Conservation (phyloP, 2,888 invertebrate species). For the Mythimna impura region DNA sequence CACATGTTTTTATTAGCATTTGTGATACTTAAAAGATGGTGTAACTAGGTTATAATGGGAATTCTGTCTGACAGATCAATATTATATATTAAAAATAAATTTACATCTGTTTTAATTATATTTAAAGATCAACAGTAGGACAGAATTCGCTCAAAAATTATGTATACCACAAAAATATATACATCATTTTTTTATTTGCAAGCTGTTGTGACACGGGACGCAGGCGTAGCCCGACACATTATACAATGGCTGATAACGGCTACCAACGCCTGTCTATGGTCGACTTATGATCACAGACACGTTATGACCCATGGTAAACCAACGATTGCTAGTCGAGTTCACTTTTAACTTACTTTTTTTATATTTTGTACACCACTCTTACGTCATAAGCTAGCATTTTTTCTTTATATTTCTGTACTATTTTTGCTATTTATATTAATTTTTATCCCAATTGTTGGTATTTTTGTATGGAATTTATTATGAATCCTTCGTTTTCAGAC, state of each 20-base stretch:
- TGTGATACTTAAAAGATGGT: conserved; percentile 45
- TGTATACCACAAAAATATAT: conserved; percentile 54
- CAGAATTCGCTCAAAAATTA: conserved; percentile 57
- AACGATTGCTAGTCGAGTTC: conserved; percentile 56
- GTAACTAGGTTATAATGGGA: conserved; percentile 57
- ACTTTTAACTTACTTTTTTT: conserved; percentile 31
- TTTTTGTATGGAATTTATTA: conserved; percentile 25
- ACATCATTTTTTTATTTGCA: conserved; percentile 81
- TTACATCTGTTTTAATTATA: no score
- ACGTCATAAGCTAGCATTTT: conserved; percentile 55
- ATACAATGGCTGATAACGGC: conserved; percentile 83
- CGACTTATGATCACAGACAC: conserved; percentile 79
- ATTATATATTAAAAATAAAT: background rate
- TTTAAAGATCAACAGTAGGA: conserved; percentile 26
- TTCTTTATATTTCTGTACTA: conserved; percentile 26
- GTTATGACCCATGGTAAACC: conserved; percentile 77
- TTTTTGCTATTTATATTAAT: conserved; percentile 26
- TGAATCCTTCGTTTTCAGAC: conserved; percentile 45
- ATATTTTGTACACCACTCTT: conserved; percentile 48
- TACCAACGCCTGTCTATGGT: conserved; percentile 83
- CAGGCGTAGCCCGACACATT: conserved; percentile 81
- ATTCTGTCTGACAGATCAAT: conserved; percentile 57
- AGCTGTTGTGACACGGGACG: conserved; percentile 84
- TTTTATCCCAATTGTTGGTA: conserved; percentile 10
- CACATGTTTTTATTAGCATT: background rate